Conservation (phyloP, 2,113 vertebrate genomes). For the Diadophis punctatus region DNA sequence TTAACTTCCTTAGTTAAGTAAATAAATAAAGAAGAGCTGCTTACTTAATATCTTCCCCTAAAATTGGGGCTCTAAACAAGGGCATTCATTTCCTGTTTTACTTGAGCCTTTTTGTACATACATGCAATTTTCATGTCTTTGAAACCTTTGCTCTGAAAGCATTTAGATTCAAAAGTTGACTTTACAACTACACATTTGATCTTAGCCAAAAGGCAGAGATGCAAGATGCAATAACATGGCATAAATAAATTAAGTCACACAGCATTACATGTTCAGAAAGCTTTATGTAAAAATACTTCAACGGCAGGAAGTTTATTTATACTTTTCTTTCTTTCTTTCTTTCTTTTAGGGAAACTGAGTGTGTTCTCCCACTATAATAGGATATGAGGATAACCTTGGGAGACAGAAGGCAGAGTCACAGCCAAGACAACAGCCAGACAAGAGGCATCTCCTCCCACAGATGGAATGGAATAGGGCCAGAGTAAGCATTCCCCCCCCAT, state of each 20-base stretch:
- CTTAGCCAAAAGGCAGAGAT: background rate
- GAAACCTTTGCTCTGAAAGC: background rate
- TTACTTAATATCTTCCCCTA: conserved; percentile 48
- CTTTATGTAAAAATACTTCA: background rate
- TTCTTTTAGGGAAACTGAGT: background rate
- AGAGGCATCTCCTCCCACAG: background rate
- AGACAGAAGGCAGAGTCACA: background rate
- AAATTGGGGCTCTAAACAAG: conserved; percentile 22
- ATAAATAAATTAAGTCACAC: background rate
- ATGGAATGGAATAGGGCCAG: background rate
- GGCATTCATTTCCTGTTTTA: conserved; percentile 28
- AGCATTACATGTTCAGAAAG: background rate
- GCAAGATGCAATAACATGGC: background rate
- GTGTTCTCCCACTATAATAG: background rate
- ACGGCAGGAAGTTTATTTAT: background rate
- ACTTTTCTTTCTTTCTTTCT: too few species aligned
- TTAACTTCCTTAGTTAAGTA: conserved; percentile 1
- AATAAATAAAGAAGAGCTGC: background rate
- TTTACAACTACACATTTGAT: background rate
- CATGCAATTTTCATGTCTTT: background rate
- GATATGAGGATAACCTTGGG: background rate
- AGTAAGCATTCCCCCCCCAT: background rate
- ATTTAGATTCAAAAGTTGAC: background rate
- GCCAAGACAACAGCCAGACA: background rate
- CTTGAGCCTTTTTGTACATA: background rate